phyloP scores from a whole-genome alignment of 1,140 invertebrate species.

The Lithobius niger region DNA sequence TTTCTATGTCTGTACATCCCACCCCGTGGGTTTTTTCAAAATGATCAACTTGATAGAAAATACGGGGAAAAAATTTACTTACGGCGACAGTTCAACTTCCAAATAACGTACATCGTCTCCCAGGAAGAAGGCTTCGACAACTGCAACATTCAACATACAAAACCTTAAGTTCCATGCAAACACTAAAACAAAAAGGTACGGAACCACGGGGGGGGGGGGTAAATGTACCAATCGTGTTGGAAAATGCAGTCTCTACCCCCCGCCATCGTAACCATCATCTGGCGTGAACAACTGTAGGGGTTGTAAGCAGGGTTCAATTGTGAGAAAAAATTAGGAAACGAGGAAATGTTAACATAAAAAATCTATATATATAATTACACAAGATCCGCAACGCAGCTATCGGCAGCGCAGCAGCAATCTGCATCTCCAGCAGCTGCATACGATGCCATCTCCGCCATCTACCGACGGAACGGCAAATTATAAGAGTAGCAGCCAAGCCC shows the following conservation, averaged over 20 bases:
- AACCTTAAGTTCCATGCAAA: background rate
- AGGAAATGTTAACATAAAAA: too few species aligned
- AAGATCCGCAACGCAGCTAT: too few species aligned
- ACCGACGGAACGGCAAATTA: too few species aligned
- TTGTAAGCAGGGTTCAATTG: background rate
- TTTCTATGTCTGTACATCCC: too few species aligned
- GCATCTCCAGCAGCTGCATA: too few species aligned
- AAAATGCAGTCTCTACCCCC: background rate
- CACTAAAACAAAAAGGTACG: background rate
- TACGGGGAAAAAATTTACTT: constrained; percentile 19
- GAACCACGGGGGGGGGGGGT: background rate
- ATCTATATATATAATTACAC: too few species aligned
- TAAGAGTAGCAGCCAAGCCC: too few species aligned
- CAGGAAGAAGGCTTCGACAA: constrained; percentile 35
- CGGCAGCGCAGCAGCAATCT: too few species aligned
- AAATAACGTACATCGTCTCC: constrained; percentile 31
- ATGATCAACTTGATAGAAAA: too few species aligned
- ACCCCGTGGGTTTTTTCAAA: too few species aligned
- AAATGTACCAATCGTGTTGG: background rate
- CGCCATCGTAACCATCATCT: background rate
- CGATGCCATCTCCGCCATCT: too few species aligned
- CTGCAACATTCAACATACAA: constrained; percentile 20
- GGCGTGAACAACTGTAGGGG: background rate
- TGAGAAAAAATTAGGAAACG: too few species aligned
- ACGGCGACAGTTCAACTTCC: constrained; percentile 34